phyloP scores from a whole-genome alignment of 2,797 vertebrate species.

The Rhadinocentrus ornatus region DNA sequence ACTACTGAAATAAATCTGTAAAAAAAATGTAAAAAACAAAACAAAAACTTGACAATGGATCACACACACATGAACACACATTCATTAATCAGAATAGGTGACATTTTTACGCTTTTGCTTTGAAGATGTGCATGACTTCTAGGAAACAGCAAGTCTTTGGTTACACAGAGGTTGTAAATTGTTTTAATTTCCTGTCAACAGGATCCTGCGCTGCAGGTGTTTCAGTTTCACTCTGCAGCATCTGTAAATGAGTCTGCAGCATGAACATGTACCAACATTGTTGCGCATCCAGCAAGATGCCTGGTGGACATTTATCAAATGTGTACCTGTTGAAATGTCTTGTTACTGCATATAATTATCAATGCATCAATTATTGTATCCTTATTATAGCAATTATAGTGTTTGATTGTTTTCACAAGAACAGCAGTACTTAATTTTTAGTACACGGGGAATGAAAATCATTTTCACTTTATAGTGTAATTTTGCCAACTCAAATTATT shows the following conservation, averaged over 20 bases:
- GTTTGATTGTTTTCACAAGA: not conserved
- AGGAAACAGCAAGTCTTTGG: not conserved
- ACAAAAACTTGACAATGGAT: not conserved
- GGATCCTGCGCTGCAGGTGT: conserved; percentile 33
- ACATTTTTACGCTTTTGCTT: not conserved
- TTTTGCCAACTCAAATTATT: not conserved
- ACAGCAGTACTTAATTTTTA: not conserved
- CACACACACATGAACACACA: not conserved
- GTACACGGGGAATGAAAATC: not conserved
- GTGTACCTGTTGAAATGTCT: not conserved
- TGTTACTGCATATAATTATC: not conserved
- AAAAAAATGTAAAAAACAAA: not conserved
- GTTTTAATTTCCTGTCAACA: conserved; percentile 21
- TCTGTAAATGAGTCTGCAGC: not conserved
- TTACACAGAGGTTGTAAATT: conserved; percentile 31
- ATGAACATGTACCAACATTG: conserved; percentile 4
- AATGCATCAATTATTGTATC: not conserved
- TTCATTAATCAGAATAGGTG: conserved; percentile 6
- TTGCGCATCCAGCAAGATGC: not conserved
- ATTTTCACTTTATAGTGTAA: not conserved
- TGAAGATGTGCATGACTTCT: conserved; percentile 13
- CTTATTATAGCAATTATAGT: not conserved
- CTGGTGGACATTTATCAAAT: too few relatives aligned
- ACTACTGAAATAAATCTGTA: too few relatives aligned
- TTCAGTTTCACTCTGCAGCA: not conserved